A percentile compares a stretch with the other conserved stretches of the same genome.
Evolutionary conservation across 2,888 invertebrate genomes (phyloP).

Genomic region (Drosophila infuscata): DNA sequence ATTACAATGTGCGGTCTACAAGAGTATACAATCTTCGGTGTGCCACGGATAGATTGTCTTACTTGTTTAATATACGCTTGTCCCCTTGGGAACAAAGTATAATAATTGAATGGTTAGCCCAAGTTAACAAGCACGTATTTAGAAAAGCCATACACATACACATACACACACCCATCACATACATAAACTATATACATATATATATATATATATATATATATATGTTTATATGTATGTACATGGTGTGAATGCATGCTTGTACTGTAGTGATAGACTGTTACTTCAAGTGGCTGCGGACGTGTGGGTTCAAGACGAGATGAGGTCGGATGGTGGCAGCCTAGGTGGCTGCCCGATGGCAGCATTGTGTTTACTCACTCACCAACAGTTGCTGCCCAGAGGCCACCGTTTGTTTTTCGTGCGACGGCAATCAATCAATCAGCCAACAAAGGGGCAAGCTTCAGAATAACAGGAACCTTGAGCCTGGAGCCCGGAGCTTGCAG

Average conservation of each 20-base stretch:
- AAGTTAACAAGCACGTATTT: slow-evolving; percentile 22
- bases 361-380: slow-evolving; percentile 11
- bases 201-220: neutral
- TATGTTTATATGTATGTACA: neutral
- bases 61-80: slow-evolving; percentile 4
- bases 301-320: slow-evolving; percentile 5
- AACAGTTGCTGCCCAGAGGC: slow-evolving; percentile 13
- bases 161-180: neutral
- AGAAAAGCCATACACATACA: slow-evolving; percentile 2
- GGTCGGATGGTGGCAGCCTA: slow-evolving; percentile 1
- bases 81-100: slow-evolving; percentile 13
- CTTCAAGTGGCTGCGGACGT: slow-evolving; percentile 11
- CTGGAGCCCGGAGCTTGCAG: neutral
- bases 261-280: slow-evolving; percentile 14
- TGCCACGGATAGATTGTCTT: neutral
- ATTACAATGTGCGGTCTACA: neutral
- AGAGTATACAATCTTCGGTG: neutral
- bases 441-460: slow-evolving; percentile 11
- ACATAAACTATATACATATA: neutral
- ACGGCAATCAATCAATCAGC: slow-evolving; percentile 22
- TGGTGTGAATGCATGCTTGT: slow-evolving; percentile 40
- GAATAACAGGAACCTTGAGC: neutral
- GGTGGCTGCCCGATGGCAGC: slow-evolving; percentile 9
- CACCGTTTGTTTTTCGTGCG: slow-evolving; percentile 13
- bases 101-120: slow-evolving; percentile 57